phyloP scores from a whole-genome alignment of 2,797 vertebrate species.

The Sus cebifrons region DNA sequence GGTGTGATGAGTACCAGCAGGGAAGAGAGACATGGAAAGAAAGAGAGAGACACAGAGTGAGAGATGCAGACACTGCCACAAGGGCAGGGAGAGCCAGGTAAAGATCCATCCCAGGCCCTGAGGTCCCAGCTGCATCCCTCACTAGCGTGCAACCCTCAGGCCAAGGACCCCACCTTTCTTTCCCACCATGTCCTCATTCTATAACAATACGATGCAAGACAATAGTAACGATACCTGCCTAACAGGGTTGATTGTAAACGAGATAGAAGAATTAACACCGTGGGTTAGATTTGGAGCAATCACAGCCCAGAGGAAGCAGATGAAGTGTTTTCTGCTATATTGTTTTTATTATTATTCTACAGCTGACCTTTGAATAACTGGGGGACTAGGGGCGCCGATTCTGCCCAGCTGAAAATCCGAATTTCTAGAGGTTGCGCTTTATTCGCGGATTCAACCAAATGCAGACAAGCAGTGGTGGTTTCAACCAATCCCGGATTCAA shows the following conservation, averaged over 20 bases:
- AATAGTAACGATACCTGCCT: not conserved
- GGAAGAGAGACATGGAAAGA: not conserved
- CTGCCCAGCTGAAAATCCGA: not conserved
- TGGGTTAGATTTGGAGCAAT: not conserved
- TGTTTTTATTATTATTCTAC: too few relatives aligned
- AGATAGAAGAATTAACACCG: not conserved
- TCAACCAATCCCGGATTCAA: too few relatives aligned
- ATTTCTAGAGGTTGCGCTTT: not conserved
- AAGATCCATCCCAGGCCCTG: not conserved
- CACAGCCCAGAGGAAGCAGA: not conserved
- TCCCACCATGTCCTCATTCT: not conserved
- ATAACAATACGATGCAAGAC: too few relatives aligned
- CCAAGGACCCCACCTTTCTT: not conserved
- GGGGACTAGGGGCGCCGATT: too few relatives aligned
- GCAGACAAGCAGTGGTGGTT: too few relatives aligned
- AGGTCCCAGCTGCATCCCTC: not conserved
- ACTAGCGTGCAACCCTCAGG: not conserved
- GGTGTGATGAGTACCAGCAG: not conserved
- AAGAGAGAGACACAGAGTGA: not conserved
- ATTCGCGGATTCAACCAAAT: too few relatives aligned
- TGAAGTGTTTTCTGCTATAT: fast-evolving
- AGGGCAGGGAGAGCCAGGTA: not conserved
- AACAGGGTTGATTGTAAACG: not conserved
- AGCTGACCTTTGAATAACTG: too few relatives aligned
- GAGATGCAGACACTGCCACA: not conserved